phyloP scores from a whole-genome alignment of 2,797 vertebrate species.

The Manis crassicaudata region DNA sequence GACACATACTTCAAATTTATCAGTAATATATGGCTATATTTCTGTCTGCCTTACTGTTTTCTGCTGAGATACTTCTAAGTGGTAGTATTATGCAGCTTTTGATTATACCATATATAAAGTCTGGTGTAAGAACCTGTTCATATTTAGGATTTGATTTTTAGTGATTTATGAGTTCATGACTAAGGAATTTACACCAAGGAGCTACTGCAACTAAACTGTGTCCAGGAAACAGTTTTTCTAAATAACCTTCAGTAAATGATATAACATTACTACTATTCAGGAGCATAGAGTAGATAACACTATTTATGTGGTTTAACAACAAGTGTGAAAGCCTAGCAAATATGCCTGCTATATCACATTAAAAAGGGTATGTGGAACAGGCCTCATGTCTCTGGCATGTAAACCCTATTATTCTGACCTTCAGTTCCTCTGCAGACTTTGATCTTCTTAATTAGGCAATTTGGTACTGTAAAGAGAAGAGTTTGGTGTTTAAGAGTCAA shows the following conservation, averaged over 20 bases:
- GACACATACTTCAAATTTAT: slow-evolving; percentile 69
- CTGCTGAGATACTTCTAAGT: slow-evolving; percentile 70
- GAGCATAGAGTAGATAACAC: neutral
- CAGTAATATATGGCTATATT: slow-evolving; percentile 67
- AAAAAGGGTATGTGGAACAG: neutral
- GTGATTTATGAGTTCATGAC: slow-evolving; percentile 49
- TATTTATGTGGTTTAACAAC: slow-evolving; percentile 12
- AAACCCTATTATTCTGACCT: neutral
- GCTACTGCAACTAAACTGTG: neutral
- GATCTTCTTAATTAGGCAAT: neutral
- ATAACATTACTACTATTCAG: neutral
- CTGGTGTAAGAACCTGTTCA: slow-evolving; percentile 34
- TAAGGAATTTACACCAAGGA: slow-evolving; percentile 35
- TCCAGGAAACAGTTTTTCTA: slow-evolving; percentile 16
- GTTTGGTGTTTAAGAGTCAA: neutral
- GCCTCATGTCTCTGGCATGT: neutral
- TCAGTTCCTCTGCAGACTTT: neutral
- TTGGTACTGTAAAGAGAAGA: neutral
- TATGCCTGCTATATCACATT: neutral
- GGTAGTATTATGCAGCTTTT: slow-evolving; percentile 66
- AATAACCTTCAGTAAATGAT: neutral
- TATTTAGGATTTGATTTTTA: slow-evolving; percentile 59
- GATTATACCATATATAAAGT: slow-evolving; percentile 58
- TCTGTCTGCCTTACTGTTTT: slow-evolving; percentile 68
- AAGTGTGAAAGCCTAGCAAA: neutral